Evolutionary conservation across 2,888 invertebrate species (phyloP).

Genomic region (Drosophila macrospina): DNA sequence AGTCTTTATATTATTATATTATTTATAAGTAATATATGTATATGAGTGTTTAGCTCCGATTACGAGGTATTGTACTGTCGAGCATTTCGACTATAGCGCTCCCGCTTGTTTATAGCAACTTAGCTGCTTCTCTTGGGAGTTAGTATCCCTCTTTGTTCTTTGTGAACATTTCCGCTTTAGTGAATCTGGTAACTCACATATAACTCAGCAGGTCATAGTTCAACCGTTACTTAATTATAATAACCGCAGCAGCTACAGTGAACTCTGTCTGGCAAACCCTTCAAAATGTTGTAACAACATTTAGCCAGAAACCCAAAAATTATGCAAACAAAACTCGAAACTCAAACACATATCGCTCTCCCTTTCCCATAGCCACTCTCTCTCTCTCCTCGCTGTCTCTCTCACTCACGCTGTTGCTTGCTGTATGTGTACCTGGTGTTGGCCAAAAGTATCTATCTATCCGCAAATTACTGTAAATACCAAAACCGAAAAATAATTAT

Average conservation of each 20-base stretch:
- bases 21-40: too few species aligned
- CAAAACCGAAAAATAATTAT: conserved; percentile 57
- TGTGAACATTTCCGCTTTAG: not conserved
- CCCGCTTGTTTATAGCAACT: too few species aligned
- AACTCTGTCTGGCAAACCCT: not conserved
- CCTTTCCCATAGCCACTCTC: too few species aligned
- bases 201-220: not conserved
- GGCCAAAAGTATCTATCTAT: conserved; percentile 17
- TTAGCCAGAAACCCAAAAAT: conserved; percentile 15
- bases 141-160: too few species aligned
- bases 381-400: not conserved
- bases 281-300: conserved; percentile 14
- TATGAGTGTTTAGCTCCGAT: too few species aligned
- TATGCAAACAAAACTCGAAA: conserved; percentile 21
- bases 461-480: conserved; percentile 39
- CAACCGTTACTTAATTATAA: conserved; percentile 12
- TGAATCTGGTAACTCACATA: not conserved
- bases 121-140: too few species aligned
- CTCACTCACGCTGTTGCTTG: not conserved
- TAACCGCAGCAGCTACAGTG: not conserved
- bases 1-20: too few species aligned
- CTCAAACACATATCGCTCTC: not conserved
- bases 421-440: conserved; percentile 8
- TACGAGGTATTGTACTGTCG: too few species aligned
- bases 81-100: too few species aligned